Conservation (phyloP, 2,113 vertebrate species). For the Origma solitaria region DNA sequence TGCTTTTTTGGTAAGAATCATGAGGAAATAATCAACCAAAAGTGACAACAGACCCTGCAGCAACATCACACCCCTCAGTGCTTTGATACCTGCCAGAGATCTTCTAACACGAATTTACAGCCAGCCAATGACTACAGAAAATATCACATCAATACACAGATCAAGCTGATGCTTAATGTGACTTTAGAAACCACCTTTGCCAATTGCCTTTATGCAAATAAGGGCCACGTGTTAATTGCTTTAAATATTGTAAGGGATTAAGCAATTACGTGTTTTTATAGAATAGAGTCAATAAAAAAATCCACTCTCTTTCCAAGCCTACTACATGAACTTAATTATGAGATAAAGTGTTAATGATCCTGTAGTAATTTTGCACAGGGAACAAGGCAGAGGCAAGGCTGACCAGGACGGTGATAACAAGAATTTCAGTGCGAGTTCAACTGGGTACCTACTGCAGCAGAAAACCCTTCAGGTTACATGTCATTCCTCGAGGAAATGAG, state of each 20-base stretch:
- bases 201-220: neutral
- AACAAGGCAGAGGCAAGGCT: neutral
- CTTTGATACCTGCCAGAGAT: neutral
- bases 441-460: neutral
- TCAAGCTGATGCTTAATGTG: neutral
- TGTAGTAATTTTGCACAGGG: neutral
- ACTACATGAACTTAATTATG: neutral
- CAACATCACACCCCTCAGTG: neutral
- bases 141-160: neutral
- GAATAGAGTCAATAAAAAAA: neutral
- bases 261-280: neutral
- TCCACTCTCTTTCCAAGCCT: neutral
- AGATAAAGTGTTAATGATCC: neutral
- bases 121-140: neutral
- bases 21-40: neutral
- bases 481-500: neutral
- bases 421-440: neutral
- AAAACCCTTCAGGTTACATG: neutral
- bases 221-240: neutral
- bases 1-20: neutral
- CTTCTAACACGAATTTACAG: neutral
- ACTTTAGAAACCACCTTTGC: neutral
- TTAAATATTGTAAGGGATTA: constrained; percentile 6
- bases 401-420: neutral
- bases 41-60: neutral